Evolutionary conservation across 37 sponge, comb jelly and placozoan species (phyloP), one percentile per base, ranked within the genome.

Genomic region (Haliclona indistincta): DNA sequence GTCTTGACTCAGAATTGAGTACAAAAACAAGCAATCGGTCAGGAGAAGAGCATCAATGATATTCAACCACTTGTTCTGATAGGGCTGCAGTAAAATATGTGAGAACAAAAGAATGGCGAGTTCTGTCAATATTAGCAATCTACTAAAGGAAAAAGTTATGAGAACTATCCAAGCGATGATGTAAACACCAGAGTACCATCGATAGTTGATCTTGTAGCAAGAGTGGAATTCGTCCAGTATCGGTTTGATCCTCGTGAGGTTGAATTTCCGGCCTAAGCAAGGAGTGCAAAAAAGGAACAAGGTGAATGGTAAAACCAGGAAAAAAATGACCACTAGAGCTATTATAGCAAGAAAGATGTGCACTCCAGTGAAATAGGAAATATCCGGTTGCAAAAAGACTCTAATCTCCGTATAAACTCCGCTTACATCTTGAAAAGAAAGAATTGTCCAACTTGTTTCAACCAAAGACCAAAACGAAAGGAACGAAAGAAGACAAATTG

Each of bases 381-480:
- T 26, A 10, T 44, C 71, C 8, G 71, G 71, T 25, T 70, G 47
- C 7, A 70, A 23, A 1, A 23, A 3, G 3, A 70, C 71, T 38
- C 67, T 4, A 28, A 30, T 22, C 29, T 26, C 28, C 25, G 22
- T 11, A 58, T n/a, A 6, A 11, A 26, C 13, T 0, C 36, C 54
- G 5, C n/a, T 5, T 26, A 37, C 38, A 26, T 43, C 49, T 45
- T 8, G 39, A 32, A 28, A 70, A 29, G 39, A 23, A 11, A 70
- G n/a, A 29, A 70, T 70, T 8, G 30, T 34, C 26, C 5, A 43
- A 44, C 51, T 49, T 1, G 71, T 70, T 29, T 43, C 71, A 4
- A 47, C 44, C 29, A 70, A 28, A 20, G 71, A 70, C 71, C 71
- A 70, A 47, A 70, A 70, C 0, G 71, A 49, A 28, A 70, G 52